Base-by-base conservation (phyloP, 92 coral and sea anemone genomes). In the Porites rus region DNA sequence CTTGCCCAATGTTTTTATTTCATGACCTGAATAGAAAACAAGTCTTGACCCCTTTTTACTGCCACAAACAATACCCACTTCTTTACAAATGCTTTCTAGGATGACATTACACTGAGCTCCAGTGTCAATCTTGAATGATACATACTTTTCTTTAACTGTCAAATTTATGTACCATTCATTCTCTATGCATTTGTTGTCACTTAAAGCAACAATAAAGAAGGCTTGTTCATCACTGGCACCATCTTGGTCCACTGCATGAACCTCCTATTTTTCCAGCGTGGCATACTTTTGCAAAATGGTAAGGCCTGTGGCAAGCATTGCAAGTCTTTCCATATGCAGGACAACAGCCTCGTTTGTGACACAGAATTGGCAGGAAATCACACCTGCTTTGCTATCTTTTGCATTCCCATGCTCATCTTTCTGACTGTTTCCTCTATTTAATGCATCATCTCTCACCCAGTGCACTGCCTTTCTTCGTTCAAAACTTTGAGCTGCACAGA, bases 1-100 rank as follows among this genome's bases (percentile, higher is more conserved):
- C 70, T 72, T 83, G 7, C 87, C 87, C 9, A 83, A 69, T 83
- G 87, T 78, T 72, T 72, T 83, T 12, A 83, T 81, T 81, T 81
- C 86, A 69, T 81, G 86, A 8, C 86, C 78, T 38, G 86, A 82
- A 70, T 82, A 69, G 20, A 78, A 82, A 21, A 82, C 66, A 46
- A 69, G 69, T 22, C 51, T 82, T 18, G 86, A 75, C 58, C 77
- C 46, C 59, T 66, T 69, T 69, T 82, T 82, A 61, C 65, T 66
- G 66, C 74, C 66, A 38, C 74, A 69, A 13, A 54, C 63, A 43
- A 68, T 51, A 69, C 86, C 78, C 63, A 54, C 78, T 70, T 82
- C 38, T 25, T 58, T 82, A 67, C 86, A 82, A 28, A 82, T 53
- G 22, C 68, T 82, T 72, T 46, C 76, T 8, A 78, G 86, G 9